Evolutionary conservation across 2,888 invertebrate species (phyloP).

Genomic region (Neoaliturus tenellus): DNA sequence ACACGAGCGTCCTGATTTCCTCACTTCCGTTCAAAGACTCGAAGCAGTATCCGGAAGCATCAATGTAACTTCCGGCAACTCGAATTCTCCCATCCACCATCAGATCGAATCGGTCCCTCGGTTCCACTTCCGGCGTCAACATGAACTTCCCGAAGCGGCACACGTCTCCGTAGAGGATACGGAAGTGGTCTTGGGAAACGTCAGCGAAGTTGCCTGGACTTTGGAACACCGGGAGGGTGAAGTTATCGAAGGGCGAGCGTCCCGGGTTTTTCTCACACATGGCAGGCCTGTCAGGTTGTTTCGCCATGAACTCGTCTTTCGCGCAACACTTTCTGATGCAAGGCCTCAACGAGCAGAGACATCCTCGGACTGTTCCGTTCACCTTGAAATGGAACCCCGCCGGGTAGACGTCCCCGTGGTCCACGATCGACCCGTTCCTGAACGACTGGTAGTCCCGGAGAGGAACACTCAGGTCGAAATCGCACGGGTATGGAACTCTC

Average conservation of each 20-base stretch:
- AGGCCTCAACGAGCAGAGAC: slow-evolving; percentile 37
- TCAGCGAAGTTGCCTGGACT: background rate
- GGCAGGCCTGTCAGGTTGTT: background rate
- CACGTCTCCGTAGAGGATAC: slow-evolving; percentile 14
- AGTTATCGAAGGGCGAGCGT: slow-evolving; percentile 13
- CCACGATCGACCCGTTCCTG: slow-evolving; percentile 18
- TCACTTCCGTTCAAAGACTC: slow-evolving; percentile 30
- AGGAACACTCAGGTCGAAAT: slow-evolving; percentile 18
- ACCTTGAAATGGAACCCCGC: slow-evolving; percentile 11
- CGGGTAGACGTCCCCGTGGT: slow-evolving; percentile 38
- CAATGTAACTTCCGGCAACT: background rate
- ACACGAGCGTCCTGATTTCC: slow-evolving; percentile 53
- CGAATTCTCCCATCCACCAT: slow-evolving; percentile 20
- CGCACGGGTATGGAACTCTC: background rate
- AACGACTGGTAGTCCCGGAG: background rate
- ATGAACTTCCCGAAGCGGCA: slow-evolving; percentile 6
- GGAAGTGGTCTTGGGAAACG: slow-evolving; percentile 3
- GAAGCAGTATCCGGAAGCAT: slow-evolving; percentile 48
- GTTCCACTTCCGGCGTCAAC: background rate
- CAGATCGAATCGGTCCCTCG: slow-evolving; percentile 16
- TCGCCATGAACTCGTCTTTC: background rate
- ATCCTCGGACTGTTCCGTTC: slow-evolving; percentile 44
- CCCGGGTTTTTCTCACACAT: background rate
- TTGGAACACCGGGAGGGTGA: slow-evolving; percentile 7
- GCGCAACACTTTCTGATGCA: slow-evolving; percentile 48